Conservation (phyloP, 2,113 vertebrate species). For the Lepisosteus osseus region DNA sequence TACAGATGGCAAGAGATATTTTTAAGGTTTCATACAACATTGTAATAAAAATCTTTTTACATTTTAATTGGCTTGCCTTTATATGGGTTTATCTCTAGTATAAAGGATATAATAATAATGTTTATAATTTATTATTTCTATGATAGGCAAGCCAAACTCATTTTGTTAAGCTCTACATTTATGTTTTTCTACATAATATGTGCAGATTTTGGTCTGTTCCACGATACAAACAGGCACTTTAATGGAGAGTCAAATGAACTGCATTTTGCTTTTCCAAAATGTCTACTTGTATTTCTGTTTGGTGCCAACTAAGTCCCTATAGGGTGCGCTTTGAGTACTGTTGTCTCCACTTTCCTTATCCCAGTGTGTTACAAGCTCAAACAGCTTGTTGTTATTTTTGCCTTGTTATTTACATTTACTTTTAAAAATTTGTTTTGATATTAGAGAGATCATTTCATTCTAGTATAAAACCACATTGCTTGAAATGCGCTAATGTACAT, state of each 20-base stretch:
- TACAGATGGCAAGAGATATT: too few relatives aligned
- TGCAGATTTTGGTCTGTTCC: constrained; percentile 7
- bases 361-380: constrained; percentile 16
- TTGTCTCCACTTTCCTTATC: constrained; percentile 20
- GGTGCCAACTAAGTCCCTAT: constrained; percentile 20
- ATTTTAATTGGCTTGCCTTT: too few relatives aligned
- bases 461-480: too few relatives aligned
- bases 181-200: constrained; percentile 1
- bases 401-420: background rate
- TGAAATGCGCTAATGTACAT: too few relatives aligned
- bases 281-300: constrained; percentile 21
- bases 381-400: constrained; percentile 15
- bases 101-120: too few relatives aligned
- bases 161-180: constrained; percentile 10
- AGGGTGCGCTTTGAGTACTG: constrained; percentile 19
- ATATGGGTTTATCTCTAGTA: too few relatives aligned
- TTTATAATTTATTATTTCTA: background rate
- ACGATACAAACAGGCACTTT: constrained; percentile 11
- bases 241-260: constrained; percentile 28
- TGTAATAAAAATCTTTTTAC: too few relatives aligned
- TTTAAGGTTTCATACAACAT: too few relatives aligned
- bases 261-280: constrained; percentile 10
- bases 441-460: too few relatives aligned
- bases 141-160: background rate
- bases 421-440: background rate